A percentile compares a stretch with the other conserved stretches of the same genome.
These are phyloP conservation scores for Orbicella faveolata DNA, from an alignment of 64 coral and sea anemone genomes.

Conservation along the genomic window DNA sequence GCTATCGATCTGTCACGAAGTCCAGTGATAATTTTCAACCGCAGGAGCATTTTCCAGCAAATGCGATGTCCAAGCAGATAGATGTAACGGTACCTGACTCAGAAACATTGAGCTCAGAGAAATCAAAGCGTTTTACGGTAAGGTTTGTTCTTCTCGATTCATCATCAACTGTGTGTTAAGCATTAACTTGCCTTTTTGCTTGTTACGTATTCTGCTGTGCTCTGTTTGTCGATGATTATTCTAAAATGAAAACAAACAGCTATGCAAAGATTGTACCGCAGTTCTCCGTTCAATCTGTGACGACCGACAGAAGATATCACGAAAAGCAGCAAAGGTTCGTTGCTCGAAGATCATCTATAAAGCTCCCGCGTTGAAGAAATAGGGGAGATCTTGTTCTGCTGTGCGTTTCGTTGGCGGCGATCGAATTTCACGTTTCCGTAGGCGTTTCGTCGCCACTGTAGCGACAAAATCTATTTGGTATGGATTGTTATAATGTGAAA, in stretches of 20 bases:
- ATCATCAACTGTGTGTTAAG: not conserved
- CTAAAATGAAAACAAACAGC: conserved; percentile 20
- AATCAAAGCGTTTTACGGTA: conserved; percentile 78
- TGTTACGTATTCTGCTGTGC: not conserved
- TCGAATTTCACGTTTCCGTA: conserved; percentile 27
- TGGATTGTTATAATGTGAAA: not conserved
- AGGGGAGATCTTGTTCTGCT: not conserved
- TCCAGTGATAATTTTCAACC: not conserved
- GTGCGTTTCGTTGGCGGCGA: not conserved
- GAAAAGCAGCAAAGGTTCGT: not conserved
- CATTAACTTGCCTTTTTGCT: too few relatives aligned
- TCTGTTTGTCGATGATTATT: conserved; percentile 6
- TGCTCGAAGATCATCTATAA: not conserved
- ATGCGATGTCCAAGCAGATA: conserved; percentile 71
- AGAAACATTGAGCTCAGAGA: conserved; percentile 81
- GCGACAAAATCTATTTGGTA: not conserved
- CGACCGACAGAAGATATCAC: too few relatives aligned
- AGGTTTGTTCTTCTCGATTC: conserved; percentile 8
- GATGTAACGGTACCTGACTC: conserved; percentile 86
- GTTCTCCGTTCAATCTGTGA: not conserved
- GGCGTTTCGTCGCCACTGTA: not conserved
- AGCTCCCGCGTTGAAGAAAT: not conserved
- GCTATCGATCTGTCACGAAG: conserved; percentile 38
- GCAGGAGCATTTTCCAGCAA: not conserved
- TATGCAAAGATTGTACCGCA: not conserved